phyloP scores from a whole-genome alignment of 2,797 vertebrate genomes.

The Xyrichtys novacula region DNA sequence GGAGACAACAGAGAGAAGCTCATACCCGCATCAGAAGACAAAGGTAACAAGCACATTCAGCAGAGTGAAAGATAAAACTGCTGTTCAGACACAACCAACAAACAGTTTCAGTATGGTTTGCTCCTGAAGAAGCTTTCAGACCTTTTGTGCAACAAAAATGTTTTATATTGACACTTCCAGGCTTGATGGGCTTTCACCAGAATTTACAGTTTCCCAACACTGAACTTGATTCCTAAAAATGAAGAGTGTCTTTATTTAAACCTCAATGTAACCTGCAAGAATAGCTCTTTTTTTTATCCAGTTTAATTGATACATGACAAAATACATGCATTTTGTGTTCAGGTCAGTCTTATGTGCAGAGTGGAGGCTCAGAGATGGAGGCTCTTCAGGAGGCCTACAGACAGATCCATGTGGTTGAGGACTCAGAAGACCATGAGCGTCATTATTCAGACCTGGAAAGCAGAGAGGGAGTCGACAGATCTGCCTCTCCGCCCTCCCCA shows the following conservation, averaged over 20 bases:
- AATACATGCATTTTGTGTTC: not conserved
- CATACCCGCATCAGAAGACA: constrained; percentile 31
- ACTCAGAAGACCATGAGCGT: constrained; percentile 57
- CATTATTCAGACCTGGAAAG: constrained; percentile 1
- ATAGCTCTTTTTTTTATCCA: not conserved
- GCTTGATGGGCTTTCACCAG: no score
- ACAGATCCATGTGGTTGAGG: constrained; percentile 82
- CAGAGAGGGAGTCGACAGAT: constrained; percentile 17
- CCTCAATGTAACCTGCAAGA: no score
- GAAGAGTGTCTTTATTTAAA: no score
- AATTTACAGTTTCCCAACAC: no score
- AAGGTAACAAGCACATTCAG: constrained; percentile 42
- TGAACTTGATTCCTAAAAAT: no score
- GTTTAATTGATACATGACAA: not conserved
- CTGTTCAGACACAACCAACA: no score
- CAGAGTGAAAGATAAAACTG: no score
- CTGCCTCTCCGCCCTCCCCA: constrained; percentile 53
- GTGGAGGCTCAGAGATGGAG: constrained; percentile 88
- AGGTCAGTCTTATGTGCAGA: constrained; percentile 83
- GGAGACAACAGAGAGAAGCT: constrained; percentile 44
- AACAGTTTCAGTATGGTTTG: no score
- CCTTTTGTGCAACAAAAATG: no score
- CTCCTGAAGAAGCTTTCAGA: no score
- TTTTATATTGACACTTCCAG: no score
- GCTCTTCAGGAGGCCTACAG: constrained; percentile 89